These are phyloP conservation scores for Dascyllus trimaculatus DNA, from an alignment of 2,113 vertebrate species.

Conservation along the genomic window DNA sequence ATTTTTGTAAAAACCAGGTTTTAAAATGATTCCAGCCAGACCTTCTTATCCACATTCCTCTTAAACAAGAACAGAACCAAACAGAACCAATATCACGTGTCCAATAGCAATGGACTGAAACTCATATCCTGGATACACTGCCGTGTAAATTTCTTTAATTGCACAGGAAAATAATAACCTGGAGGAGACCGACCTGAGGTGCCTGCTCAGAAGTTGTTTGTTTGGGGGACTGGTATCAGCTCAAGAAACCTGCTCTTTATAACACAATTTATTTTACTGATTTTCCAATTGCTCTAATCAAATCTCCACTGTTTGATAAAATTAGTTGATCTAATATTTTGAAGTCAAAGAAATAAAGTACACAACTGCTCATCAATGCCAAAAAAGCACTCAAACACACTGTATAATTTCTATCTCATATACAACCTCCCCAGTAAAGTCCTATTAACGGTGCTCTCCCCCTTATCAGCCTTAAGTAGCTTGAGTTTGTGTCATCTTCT, in stretches of 20 bases:
- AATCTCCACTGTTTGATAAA: slow-evolving; percentile 9
- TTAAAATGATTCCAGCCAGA: slow-evolving; percentile 64
- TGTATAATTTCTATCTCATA: slow-evolving; percentile 17
- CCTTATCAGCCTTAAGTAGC: slow-evolving; percentile 6
- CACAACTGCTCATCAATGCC: slow-evolving; percentile 30
- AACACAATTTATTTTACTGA: not conserved
- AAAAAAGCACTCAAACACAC: slow-evolving; percentile 39
- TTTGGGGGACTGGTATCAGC: not conserved
- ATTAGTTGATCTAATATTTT: not conserved
- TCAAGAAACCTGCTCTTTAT: slow-evolving; percentile 23
- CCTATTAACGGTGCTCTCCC: not conserved
- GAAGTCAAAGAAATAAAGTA: slow-evolving; percentile 30
- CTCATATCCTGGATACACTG: slow-evolving; percentile 1
- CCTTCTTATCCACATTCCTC: slow-evolving; percentile 43
- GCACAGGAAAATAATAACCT: slow-evolving; percentile 26
- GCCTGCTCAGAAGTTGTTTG: slow-evolving; percentile 19
- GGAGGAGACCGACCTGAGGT: not conserved
- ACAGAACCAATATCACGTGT: slow-evolving; percentile 10
- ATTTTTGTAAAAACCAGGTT: slow-evolving; percentile 79
- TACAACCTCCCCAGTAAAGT: slow-evolving; percentile 13
- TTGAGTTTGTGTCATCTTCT: slow-evolving; percentile 1
- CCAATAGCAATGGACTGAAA: not conserved
- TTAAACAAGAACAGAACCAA: slow-evolving; percentile 35
- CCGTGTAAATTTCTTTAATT: slow-evolving; percentile 12
- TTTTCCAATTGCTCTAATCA: slow-evolving; percentile 26